phyloP scores from a whole-genome alignment of 2,113 vertebrate species.

The Phodopus roborovskii region DNA sequence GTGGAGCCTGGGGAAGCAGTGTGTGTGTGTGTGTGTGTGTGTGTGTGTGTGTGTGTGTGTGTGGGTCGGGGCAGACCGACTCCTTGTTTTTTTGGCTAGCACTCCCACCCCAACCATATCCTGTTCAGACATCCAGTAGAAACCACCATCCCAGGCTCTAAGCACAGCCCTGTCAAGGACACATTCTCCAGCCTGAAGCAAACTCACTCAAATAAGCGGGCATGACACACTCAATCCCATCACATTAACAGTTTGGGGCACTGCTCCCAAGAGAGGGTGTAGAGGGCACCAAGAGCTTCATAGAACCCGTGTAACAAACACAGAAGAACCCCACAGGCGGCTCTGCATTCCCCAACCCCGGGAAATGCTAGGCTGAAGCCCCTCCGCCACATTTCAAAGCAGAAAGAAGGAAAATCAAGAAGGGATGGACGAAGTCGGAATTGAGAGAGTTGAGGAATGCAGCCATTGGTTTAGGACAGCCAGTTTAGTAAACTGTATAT shows the following conservation, averaged over 20 bases:
- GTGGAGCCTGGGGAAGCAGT: neutral
- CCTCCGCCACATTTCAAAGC: neutral
- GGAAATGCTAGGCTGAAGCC: neutral
- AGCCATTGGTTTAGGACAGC: neutral
- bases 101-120: rapidly evolving
- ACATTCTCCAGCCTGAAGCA: neutral
- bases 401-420: neutral
- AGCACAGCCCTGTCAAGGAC: neutral
- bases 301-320: neutral
- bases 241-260: neutral
- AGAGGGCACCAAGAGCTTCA: neutral
- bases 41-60: too few species aligned
- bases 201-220: neutral
- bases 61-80: rapidly evolving
- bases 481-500: neutral
- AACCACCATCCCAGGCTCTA: neutral
- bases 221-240: neutral
- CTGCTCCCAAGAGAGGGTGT: slow-evolving; percentile 4
- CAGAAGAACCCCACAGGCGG: neutral
- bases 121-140: neutral
- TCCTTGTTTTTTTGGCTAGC: too few species aligned
- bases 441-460: neutral
- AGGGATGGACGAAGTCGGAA: neutral
- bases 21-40: too few species aligned
- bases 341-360: neutral